A percentile compares a stretch with the other conserved stretches of the same genome.
Conservation (phyloP, 37 sponge, comb jelly and placozoan genomes). For the Bolinopsis microptera region DNA sequence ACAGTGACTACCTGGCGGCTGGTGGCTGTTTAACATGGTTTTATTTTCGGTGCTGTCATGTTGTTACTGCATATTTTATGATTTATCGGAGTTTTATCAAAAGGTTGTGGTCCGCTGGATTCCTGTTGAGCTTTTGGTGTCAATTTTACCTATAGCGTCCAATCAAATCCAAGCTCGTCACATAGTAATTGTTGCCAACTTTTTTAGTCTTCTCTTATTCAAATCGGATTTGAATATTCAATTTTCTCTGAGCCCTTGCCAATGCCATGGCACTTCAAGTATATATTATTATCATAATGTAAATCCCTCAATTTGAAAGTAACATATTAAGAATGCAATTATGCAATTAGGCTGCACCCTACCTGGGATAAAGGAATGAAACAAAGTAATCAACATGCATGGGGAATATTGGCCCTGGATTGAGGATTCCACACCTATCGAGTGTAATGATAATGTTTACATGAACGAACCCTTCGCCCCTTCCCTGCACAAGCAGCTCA, state of each 20-base stretch:
- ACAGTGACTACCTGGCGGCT: too few relatives aligned
- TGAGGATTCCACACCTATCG: conserved; percentile 37
- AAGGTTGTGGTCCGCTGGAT: too few relatives aligned
- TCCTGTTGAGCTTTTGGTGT: too few relatives aligned
- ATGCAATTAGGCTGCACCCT: background rate
- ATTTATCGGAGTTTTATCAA: too few relatives aligned
- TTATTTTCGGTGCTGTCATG: too few relatives aligned
- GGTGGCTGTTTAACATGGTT: too few relatives aligned
- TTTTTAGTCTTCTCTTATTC: background rate
- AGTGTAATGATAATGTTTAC: conserved; percentile 63
- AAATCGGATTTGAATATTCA: background rate
- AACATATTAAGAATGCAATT: background rate
- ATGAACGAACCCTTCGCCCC: background rate
- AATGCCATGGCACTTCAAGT: background rate
- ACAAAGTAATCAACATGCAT: background rate
- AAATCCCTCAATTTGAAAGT: background rate
- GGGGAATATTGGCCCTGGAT: background rate
- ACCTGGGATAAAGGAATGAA: background rate
- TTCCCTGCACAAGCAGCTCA: background rate
- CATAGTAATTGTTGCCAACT: background rate
- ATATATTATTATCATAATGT: background rate
- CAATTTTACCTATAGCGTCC: background rate
- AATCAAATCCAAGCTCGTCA: too few relatives aligned
- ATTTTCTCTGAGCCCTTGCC: background rate
- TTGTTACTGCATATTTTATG: too few relatives aligned